phyloP scores from a whole-genome alignment of 1,140 invertebrate species.

The Bombus waltoni region DNA sequence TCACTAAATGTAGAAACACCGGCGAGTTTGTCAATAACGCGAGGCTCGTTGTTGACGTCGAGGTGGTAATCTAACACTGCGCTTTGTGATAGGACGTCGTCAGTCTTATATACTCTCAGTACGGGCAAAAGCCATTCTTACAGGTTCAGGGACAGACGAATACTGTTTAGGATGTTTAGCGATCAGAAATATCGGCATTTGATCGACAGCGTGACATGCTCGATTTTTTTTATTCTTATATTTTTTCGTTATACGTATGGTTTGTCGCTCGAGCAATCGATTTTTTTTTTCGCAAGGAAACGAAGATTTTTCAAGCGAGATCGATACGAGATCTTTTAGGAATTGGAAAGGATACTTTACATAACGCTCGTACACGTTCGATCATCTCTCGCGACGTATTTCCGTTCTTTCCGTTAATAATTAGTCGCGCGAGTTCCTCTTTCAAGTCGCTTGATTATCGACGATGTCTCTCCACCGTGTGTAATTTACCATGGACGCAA shows the following conservation, averaged over 20 bases:
- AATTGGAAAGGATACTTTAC: conserved; percentile 12
- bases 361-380: conserved; percentile 9
- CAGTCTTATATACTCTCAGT: conserved; percentile 78
- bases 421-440: conserved; percentile 3
- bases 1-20: conserved; percentile 16
- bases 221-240: not conserved
- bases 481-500: not conserved
- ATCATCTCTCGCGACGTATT: conserved; percentile 8
- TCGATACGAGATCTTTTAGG: conserved; percentile 11
- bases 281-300: not conserved
- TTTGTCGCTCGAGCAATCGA: not conserved
- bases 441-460: not conserved
- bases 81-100: conserved; percentile 74
- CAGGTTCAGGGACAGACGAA: conserved; percentile 74
- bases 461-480: no score
- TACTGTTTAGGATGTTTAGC: conserved; percentile 60
- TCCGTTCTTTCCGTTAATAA: conserved; percentile 1
- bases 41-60: conserved; percentile 64
- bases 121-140: conserved; percentile 75
- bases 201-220: not conserved
- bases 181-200: conserved; percentile 35
- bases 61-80: conserved; percentile 75
- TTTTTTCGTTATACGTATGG: not conserved
- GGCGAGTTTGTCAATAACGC: conserved; percentile 37
- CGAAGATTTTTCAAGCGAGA: not conserved